Conservation (phyloP, 2,888 invertebrate species). For the Phlogophora meticulosa region DNA sequence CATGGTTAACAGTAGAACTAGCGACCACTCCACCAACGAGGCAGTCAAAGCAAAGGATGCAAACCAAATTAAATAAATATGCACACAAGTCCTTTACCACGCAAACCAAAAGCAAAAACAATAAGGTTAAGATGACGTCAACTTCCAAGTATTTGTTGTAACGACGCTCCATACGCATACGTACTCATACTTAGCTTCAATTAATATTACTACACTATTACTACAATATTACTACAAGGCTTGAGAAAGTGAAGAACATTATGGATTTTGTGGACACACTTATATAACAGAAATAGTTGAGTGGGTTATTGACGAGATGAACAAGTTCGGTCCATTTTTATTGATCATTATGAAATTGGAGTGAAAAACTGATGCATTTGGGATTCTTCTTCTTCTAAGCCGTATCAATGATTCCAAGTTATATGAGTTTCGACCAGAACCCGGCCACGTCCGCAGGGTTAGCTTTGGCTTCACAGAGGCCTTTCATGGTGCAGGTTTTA, state of each 20-base stretch:
- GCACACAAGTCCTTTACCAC: not conserved
- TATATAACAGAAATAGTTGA: not conserved
- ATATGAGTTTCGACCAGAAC: too few species aligned
- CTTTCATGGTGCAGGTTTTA: too few species aligned
- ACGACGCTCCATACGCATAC: constrained; percentile 35
- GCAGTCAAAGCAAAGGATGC: too few species aligned
- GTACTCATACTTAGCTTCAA: constrained; percentile 23
- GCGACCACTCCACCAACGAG: too few species aligned
- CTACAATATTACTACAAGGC: constrained; percentile 16
- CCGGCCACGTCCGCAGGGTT: too few species aligned
- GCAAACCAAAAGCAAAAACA: constrained; percentile 45
- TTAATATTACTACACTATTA: constrained; percentile 16
- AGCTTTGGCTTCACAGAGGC: too few species aligned
- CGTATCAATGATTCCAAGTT: too few species aligned
- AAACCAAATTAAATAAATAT: too few species aligned
- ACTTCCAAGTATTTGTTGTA: constrained; percentile 44
- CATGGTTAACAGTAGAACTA: too few species aligned
- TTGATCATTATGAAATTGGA: not conserved
- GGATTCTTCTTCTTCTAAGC: too few species aligned
- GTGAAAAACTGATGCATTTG: too few species aligned
- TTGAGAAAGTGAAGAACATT: constrained; percentile 13
- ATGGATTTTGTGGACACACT: not conserved
- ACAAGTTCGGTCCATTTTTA: not conserved
- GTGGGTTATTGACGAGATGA: not conserved
- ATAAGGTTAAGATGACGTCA: constrained; percentile 54